phyloP scores from a whole-genome alignment of 2,113 vertebrate species.

The Lamprotornis superbus region DNA sequence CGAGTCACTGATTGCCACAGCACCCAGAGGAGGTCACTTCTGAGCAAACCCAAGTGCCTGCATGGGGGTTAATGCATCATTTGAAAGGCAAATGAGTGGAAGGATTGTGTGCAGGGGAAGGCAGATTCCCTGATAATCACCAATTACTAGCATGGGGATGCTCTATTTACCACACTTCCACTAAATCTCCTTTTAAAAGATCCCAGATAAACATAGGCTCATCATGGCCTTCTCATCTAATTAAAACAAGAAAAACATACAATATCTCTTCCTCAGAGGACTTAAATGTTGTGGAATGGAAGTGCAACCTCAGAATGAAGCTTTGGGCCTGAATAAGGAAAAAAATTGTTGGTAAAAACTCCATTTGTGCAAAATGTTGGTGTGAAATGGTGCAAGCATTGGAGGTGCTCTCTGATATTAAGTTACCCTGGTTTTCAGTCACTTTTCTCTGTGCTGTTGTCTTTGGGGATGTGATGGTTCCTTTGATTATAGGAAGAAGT shows the following conservation, averaged over 20 bases:
- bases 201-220: background rate
- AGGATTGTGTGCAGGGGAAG: background rate
- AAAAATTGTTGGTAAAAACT: background rate
- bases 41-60: background rate
- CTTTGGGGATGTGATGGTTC: background rate
- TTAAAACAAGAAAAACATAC: background rate
- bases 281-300: background rate
- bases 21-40: slow-evolving; percentile 16
- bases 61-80: background rate
- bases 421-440: background rate
- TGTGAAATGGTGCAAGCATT: background rate
- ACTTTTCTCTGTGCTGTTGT: background rate
- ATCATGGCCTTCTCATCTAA: background rate
- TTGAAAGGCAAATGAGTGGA: slow-evolving; percentile 40
- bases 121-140: background rate
- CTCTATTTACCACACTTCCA: background rate
- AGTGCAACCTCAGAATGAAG: background rate
- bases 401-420: background rate
- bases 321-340: background rate
- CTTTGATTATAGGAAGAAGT: background rate
- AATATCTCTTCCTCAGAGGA: background rate
- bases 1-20: background rate
- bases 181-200: background rate
- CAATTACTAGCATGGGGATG: background rate
- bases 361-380: background rate